Evolutionary conservation across 2,797 vertebrate genomes (phyloP), one percentile per base, ranked within the genome.

Genomic region (Ptychobarbus kaznakovi): DNA sequence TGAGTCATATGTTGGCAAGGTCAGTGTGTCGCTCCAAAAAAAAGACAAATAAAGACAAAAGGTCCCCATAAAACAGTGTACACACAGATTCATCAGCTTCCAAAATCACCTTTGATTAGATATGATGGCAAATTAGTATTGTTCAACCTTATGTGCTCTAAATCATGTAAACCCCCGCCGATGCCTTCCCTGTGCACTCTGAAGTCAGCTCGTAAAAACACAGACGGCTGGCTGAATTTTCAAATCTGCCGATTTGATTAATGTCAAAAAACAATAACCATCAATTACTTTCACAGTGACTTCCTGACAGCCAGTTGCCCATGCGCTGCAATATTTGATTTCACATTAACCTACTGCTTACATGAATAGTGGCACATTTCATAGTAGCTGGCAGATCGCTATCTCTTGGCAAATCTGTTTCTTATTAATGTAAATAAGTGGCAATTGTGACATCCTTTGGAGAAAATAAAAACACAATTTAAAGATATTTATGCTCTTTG

Each of bases 381-480:
- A 66, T 28, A 61, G 32, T 83, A 40, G 73, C 73, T 83, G 82
- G 82, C 72, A 83, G 72, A 46, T 66, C 7, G 20, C 73, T 83
- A 46, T 83, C 82, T 42, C 42, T 83, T 66, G 44, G 81, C 38
- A 66, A 83, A 84, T 77, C 82, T 77, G 65, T 84, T 66, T 66
- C n/a, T 76, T 44, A 84, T 84, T 78, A 84, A 77, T 78, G 82
- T 78, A 78, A 78, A 84, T 77, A 84, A 70, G 61, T 69, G 73
- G 35, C 35, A 56, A 44, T 77, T 65, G 44, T 68, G 72, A 76
- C 61, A 66, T 78, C 49, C 61, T 66, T 61, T 20, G 6, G 61
- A 53, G 72, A 51, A 53, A 83, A 66, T 46, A 22, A 66, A 80
- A 66, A 63, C 16, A 46, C 61, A 49, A 3, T 69, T 49, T 69